These are phyloP conservation scores for Caenorhabditis sulstoni DNA, from an alignment of 2,888 invertebrate species.

Conservation along the genomic window DNA sequence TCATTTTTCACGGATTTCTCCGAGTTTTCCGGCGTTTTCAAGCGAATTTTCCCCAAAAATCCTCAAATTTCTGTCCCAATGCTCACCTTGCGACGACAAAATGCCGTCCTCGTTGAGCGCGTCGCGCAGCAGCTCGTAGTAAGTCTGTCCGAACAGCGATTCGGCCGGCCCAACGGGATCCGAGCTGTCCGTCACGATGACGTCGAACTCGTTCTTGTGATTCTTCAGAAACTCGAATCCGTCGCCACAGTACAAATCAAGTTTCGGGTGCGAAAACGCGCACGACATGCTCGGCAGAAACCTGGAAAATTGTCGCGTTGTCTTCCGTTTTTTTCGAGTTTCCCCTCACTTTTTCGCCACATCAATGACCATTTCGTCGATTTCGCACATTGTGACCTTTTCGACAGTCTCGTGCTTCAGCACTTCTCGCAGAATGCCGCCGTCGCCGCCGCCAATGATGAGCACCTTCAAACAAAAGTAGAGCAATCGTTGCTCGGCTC, in stretches of 20 bases:
- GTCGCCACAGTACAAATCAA: conserved; percentile 90
- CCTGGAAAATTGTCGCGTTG: conserved; percentile 43
- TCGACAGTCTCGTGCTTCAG: conserved; percentile 93
- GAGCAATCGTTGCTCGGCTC: no score
- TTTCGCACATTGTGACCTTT: conserved; percentile 92
- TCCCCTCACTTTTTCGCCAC: conserved; percentile 86
- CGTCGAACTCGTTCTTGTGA: conserved; percentile 89
- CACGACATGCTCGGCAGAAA: conserved; percentile 92
- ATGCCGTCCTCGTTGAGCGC: conserved; percentile 91
- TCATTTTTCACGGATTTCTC: conserved; percentile 7
- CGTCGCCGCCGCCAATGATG: conserved; percentile 98
- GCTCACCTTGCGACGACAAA: conserved; percentile 90
- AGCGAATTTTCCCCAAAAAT: background rate
- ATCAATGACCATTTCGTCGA: conserved; percentile 92
- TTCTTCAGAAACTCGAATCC: conserved; percentile 95
- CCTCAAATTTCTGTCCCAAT: conserved; percentile 1
- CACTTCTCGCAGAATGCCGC: conserved; percentile 94
- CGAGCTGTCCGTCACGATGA: conserved; percentile 97
- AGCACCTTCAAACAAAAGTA: conserved; percentile 85
- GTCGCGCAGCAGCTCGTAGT: conserved; percentile 89
- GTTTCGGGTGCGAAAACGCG: conserved; percentile 89
- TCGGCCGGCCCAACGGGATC: conserved; percentile 93
- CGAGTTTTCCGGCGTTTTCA: background rate
- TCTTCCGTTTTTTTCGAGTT: background rate
- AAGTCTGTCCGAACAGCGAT: conserved; percentile 87